phyloP scores from a whole-genome alignment of 2,888 invertebrate species.

The Buathra laborator region DNA sequence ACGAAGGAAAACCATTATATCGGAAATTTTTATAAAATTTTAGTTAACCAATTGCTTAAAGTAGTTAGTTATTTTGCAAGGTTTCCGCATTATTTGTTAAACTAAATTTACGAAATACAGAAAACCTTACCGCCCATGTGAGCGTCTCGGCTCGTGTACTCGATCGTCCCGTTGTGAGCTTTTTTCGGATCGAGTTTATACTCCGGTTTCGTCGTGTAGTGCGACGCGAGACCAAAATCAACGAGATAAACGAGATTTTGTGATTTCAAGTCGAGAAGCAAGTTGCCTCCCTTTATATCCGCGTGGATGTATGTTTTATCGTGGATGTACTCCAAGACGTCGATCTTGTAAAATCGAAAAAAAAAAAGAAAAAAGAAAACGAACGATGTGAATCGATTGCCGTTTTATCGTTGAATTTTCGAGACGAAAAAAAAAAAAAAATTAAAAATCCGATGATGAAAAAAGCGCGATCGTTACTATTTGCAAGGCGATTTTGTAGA shows the following conservation, averaged over 20 bases:
- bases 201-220: constrained; percentile 90
- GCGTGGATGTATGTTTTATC: constrained; percentile 96
- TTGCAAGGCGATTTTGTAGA: constrained; percentile 93
- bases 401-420: neutral
- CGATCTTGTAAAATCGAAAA: constrained; percentile 88
- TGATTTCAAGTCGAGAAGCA: constrained; percentile 91
- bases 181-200: constrained; percentile 96
- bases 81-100: neutral
- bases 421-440: constrained; percentile 1
- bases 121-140: constrained; percentile 90
- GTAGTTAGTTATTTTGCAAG: too few relatives aligned
- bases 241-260: constrained; percentile 93
- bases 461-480: constrained; percentile 87
- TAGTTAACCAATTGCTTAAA: constrained; percentile 24
- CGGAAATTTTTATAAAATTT: too few relatives aligned
- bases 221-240: constrained; percentile 96
- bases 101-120: neutral
- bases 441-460: neutral
- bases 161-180: constrained; percentile 98
- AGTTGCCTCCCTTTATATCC: constrained; percentile 98
- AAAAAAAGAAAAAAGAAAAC: too few relatives aligned
- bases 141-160: constrained; percentile 98
- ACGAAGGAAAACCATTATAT: too few relatives aligned
- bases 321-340: constrained; percentile 97
- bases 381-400: neutral